Evolutionary conservation across 2,888 invertebrate genomes (phyloP).

Genomic region (Drosophila antonietae): DNA sequence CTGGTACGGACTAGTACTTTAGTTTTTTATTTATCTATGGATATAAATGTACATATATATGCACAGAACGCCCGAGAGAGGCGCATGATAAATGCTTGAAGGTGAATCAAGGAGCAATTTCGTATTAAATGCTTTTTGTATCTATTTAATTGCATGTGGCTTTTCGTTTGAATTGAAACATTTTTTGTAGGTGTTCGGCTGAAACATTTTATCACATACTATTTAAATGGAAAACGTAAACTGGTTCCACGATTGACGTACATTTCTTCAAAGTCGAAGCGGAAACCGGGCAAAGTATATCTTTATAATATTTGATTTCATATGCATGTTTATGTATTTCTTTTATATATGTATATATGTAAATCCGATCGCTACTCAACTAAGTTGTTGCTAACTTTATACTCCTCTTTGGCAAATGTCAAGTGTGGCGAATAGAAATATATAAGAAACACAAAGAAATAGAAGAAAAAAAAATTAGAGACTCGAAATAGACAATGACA

Average conservation of each 20-base stretch:
- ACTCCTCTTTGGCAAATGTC: slow-evolving; percentile 5
- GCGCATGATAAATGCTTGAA: slow-evolving; percentile 18
- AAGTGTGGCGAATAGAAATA: background rate
- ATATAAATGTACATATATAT: background rate
- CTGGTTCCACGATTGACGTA: slow-evolving; percentile 62
- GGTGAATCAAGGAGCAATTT: slow-evolving; percentile 13
- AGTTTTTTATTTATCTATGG: background rate
- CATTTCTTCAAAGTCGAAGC: background rate
- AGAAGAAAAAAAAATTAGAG: slow-evolving; percentile 26
- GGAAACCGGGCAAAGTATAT: slow-evolving; percentile 2
- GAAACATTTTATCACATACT: slow-evolving; percentile 46
- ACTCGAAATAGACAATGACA: slow-evolving; percentile 70
- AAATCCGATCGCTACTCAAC: slow-evolving; percentile 2
- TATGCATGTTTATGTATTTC: background rate
- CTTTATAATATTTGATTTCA: background rate
- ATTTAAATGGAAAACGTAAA: slow-evolving; percentile 57
- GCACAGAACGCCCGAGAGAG: background rate
- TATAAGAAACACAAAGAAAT: slow-evolving; percentile 1
- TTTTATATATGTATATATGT: background rate
- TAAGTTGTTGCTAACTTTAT: slow-evolving; percentile 5
- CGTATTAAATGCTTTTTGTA: slow-evolving; percentile 4
- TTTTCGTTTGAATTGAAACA: slow-evolving; percentile 42
- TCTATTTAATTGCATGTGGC: slow-evolving; percentile 11
- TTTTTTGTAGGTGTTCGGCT: slow-evolving; percentile 47
- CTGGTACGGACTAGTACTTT: slow-evolving; percentile 28